Conservation (phyloP, 1,140 invertebrate genomes). For the Planococcus citri region DNA sequence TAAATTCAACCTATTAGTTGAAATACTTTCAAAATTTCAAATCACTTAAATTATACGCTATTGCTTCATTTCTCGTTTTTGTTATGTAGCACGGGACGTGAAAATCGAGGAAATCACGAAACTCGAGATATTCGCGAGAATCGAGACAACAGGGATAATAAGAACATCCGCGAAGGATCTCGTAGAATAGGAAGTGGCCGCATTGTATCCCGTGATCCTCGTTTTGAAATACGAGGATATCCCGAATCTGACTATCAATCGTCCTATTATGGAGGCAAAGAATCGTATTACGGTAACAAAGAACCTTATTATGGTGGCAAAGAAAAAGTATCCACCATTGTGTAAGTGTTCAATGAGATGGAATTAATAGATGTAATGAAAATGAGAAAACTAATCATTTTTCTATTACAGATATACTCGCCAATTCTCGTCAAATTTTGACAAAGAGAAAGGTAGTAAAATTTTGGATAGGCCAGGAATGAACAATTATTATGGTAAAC, state of each 20-base stretch:
- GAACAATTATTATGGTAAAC: not conserved
- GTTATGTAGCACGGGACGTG: not conserved
- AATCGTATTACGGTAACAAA: not conserved
- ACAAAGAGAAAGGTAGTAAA: not conserved
- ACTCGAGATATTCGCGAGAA: conserved; percentile 16
- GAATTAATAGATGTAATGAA: not conserved
- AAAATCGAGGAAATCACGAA: not conserved
- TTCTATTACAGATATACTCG: not conserved
- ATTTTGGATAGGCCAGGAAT: not conserved
- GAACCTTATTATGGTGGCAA: not conserved
- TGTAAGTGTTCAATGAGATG: not conserved
- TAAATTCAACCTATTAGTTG: not conserved
- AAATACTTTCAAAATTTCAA: not conserved
- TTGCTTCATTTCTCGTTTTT: no score
- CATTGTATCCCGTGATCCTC: conserved; percentile 48
- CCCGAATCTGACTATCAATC: conserved; percentile 17
- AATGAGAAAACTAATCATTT: not conserved
- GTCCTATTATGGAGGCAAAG: not conserved
- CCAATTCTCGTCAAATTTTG: not conserved
- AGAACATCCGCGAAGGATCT: not conserved
- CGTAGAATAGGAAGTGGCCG: conserved; percentile 65
- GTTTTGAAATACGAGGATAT: conserved; percentile 36
- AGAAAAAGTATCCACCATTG: not conserved
- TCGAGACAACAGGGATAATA: not conserved
- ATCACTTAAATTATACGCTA: no score